Conservation (phyloP, 2,888 invertebrate genomes). For the Melieria crassipennis region DNA sequence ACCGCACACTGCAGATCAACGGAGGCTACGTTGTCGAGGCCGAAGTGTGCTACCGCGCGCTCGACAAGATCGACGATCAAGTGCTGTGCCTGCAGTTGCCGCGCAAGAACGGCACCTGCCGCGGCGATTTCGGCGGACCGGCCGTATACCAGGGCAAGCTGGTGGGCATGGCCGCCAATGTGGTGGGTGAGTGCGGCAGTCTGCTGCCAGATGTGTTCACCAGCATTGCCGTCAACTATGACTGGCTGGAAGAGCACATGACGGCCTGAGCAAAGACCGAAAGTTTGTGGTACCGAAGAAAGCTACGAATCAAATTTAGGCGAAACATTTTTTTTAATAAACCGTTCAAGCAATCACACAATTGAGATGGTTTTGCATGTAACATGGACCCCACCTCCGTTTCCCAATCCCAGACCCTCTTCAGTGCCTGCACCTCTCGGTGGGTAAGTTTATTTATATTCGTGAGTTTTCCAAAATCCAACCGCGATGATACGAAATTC, state of each 20-base stretch:
- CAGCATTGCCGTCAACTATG: slow-evolving; percentile 48
- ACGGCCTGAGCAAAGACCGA: slow-evolving; percentile 1
- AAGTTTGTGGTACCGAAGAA: neutral
- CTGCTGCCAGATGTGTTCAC: slow-evolving; percentile 54
- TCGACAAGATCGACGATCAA: slow-evolving; percentile 43
- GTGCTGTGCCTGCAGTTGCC: slow-evolving; percentile 55
- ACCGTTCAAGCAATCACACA: no score
- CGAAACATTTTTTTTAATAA: no score
- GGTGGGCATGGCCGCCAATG: slow-evolving; percentile 55
- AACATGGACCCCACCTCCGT: no score
- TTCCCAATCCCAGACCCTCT: no score
- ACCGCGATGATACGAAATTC: slow-evolving; percentile 42
- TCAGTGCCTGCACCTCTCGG: no score
- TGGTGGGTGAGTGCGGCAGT: slow-evolving; percentile 54
- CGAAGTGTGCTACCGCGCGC: slow-evolving; percentile 38
- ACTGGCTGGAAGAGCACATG: slow-evolving; percentile 51
- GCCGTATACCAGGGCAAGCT: slow-evolving; percentile 50
- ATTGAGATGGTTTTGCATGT: no score
- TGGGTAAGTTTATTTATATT: no score
- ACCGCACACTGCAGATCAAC: slow-evolving; percentile 41
- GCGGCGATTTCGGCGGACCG: slow-evolving; percentile 61
- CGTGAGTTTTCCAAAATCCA: slow-evolving; percentile 37
- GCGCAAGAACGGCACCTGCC: slow-evolving; percentile 56
- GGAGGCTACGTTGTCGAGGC: slow-evolving; percentile 42
- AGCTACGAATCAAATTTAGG: no score